Base-by-base conservation (phyloP, 2,888 invertebrate species). In the Idaea dimidiata region DNA sequence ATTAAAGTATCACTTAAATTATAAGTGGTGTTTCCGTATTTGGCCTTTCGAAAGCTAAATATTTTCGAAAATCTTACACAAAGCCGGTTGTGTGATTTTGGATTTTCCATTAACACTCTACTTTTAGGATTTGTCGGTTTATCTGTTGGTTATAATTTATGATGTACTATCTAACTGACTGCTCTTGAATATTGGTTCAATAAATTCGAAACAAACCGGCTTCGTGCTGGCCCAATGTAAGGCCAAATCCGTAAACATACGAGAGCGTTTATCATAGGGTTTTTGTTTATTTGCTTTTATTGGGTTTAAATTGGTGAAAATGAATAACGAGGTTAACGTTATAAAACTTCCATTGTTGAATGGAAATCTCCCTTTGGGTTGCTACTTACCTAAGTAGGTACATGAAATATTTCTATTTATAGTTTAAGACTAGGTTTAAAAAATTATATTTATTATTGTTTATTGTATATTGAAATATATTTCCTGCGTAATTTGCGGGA, bases 211-310 rank as follows among this genome's bases (percentile, higher is more conserved):
- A 70, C 65, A 69, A 68, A 62, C 70, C 68, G 66, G 69, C 68
- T 65, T 65, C 68, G 66, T 66, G 64, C 68, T 64, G 69, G 68
- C 63, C 69, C 70, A 69, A 63, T 68, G 69, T 67, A 69, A 67
- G 68, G 70, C 72, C 61, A 66, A 66, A 69, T 69, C 68, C 66
- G 64, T 17, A 10, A 17, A 17, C 66, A 62, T 65, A 66, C 68
- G 69, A 64, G 67, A 63, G 68, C 60, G 69, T 71, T 68, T 71
- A 68, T 71, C 69, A 71, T 66, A 66, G 54, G 67, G 69, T 71
- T 71, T 71, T 69, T 71, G 71, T 71, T 68, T 64, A 69, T 71
- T 68, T 71, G 69, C 66, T 71, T 69, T 69, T 69, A 69, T 69
- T 67, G 66, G 67, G 68, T 71, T 68, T 68, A 68, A 71, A 71